These are phyloP conservation scores for Rhodophaea formosa DNA, from an alignment of 2,888 invertebrate genomes.

Conservation along the genomic window DNA sequence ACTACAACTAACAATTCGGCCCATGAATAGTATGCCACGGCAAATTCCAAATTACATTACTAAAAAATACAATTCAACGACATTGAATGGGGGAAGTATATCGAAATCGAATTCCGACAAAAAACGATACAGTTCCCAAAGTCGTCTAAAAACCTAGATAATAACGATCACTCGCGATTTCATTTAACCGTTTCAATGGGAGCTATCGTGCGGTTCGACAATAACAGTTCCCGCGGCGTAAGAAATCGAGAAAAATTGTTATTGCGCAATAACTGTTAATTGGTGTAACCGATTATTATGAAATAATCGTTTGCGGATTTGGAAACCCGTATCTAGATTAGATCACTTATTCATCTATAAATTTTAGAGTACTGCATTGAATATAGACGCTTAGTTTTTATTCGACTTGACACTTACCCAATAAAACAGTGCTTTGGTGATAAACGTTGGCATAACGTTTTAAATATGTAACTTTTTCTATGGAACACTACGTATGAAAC, in stretches of 20 bases:
- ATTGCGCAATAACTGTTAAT: slow-evolving; percentile 62
- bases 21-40: too few relatives aligned
- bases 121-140: slow-evolving; percentile 13
- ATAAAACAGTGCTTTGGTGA: too few relatives aligned
- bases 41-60: too few relatives aligned
- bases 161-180: slow-evolving; percentile 45
- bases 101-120: slow-evolving; percentile 10
- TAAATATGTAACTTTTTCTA: too few relatives aligned
- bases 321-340: slow-evolving; percentile 33
- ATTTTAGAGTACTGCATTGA: not conserved
- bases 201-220: slow-evolving; percentile 53
- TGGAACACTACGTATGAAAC: too few relatives aligned
- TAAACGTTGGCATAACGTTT: too few relatives aligned
- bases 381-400: too few relatives aligned
- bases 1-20: too few relatives aligned
- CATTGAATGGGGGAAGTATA: not conserved
- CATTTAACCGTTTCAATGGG: slow-evolving; percentile 49
- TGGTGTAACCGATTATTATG: slow-evolving; percentile 67
- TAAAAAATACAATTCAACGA: too few relatives aligned
- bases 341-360: slow-evolving; percentile 5
- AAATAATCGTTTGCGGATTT: slow-evolving; percentile 64
- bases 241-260: slow-evolving; percentile 25
- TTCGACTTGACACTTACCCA: too few relatives aligned
- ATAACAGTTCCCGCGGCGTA: slow-evolving; percentile 11
- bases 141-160: slow-evolving; percentile 16